Base-by-base conservation (phyloP, 2,888 invertebrate genomes). In the Ophion ventricosus region DNA sequence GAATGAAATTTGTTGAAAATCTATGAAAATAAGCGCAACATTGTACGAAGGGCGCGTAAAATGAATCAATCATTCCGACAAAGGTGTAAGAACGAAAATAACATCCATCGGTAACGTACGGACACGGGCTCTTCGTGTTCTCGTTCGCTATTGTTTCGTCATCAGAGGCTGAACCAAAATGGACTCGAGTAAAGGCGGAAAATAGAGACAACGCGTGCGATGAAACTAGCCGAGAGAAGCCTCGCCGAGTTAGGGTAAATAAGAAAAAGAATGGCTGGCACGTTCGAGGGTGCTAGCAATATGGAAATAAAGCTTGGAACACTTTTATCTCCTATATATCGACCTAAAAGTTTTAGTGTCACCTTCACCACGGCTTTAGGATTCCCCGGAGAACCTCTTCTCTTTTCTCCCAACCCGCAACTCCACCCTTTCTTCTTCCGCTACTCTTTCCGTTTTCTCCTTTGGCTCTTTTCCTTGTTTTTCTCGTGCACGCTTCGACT, bases 281-380 rank as follows among this genome's bases (percentile, higher is more conserved):
- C 83, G 83, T 87, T 88, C 85, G 85, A 86, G 84, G 87, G 81
- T 84, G 82, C 87, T 82, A 88, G 87, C 88, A 89, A 88, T 89
- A 92, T 92, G 92, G 90, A 92, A 92, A 92, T 91, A 91, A 91
- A 91, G 91, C 91, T 89, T 88, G 85, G 87, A 87, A 87, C 54
- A 64, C n/a, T 14, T 40, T 26, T 17, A 29, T 59, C 72, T 59
- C 26, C 10, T 43, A 26, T 29, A 57, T 76, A 88, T 89, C 87
- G 88, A 87, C 88, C 89, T 90, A 89, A 91, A 91, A 91, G 91
- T 91, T 91, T 91, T 90, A 91, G 90, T 90, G 91, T 90, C 91
- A 91, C 90, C 90, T 90, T 87, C 87, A 83, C 87, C 88, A 88
- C 86, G 85, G 85, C 54, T 87, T 87, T 88, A 88, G 88, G 87